phyloP scores from a whole-genome alignment of 2,888 invertebrate genomes.

The Coremacera marginata region DNA sequence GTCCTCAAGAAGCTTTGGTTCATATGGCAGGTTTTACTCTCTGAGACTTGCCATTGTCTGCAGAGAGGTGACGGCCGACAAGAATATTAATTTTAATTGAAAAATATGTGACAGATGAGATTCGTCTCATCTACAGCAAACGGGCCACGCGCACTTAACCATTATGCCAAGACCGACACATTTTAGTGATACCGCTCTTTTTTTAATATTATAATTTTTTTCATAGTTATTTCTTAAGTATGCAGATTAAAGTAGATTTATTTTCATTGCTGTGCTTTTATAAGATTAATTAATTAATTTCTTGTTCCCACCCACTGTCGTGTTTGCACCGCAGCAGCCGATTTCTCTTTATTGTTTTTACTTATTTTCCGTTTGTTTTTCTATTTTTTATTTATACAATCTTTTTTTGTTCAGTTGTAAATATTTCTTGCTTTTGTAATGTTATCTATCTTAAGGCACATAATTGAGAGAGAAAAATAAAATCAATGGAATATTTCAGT shows the following conservation, averaged over 20 bases:
- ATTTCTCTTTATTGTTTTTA: conserved; percentile 14
- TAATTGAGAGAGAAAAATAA: neutral
- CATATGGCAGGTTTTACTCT: no score
- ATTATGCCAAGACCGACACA: no score
- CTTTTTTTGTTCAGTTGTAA: no score
- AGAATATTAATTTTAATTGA: no score
- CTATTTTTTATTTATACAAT: neutral
- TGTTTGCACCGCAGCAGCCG: neutral
- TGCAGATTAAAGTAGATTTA: neutral
- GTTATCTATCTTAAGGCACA: neutral
- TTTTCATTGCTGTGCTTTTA: neutral
- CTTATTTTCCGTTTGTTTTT: neutral
- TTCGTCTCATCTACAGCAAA: no score
- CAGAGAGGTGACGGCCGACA: no score
- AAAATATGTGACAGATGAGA: no score
- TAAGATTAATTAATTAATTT: neutral
- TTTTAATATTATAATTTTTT: no score
- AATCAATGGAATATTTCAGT: neutral
- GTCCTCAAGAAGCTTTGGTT: no score
- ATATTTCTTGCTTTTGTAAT: neutral
- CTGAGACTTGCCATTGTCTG: no score
- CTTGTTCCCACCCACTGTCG: conserved; percentile 1
- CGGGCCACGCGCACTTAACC: no score
- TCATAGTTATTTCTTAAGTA: neutral
- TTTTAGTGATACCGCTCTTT: neutral